A percentile compares a stretch with the other conserved stretches of the same genome.
Evolutionary conservation across 2,797 vertebrate genomes (phyloP).

Genomic region (Delichon dasypus): DNA sequence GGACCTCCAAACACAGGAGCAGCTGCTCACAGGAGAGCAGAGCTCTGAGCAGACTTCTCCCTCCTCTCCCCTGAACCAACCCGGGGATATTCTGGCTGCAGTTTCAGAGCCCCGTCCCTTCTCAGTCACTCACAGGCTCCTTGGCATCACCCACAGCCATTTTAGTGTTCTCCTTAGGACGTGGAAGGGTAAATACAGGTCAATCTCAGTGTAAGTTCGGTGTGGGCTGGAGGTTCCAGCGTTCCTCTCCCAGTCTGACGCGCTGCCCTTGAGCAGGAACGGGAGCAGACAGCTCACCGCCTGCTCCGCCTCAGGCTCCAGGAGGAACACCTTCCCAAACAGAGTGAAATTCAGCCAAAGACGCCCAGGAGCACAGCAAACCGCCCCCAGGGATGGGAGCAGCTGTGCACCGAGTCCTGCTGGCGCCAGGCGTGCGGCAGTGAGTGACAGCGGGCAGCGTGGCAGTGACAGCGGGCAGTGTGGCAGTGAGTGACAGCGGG

Average conservation of each 20-base stretch:
- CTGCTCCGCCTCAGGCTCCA: neutral
- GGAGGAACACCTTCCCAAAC: neutral
- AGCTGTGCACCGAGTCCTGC: neutral
- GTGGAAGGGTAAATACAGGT: neutral
- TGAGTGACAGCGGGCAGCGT: no score
- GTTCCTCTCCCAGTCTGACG: neutral
- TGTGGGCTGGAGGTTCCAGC: neutral
- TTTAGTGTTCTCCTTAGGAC: neutral
- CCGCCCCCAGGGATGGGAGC: neutral
- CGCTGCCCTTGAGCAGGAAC: neutral
- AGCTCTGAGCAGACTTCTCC: rapidly evolving
- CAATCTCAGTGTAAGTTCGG: neutral
- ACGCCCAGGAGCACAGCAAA: neutral
- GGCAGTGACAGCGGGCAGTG: no score
- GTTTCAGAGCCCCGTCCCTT: neutral
- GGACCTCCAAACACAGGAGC: no score
- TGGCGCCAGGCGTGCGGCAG: neutral
- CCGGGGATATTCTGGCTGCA: neutral
- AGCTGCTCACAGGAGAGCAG: neutral
- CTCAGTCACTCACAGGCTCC: neutral
- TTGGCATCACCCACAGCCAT: no score
- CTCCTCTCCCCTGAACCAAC: neutral
- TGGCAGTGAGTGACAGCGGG: no score
- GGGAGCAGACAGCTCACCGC: neutral
- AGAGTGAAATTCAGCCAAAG: neutral